Evolutionary conservation across 2,797 vertebrate species (phyloP).

Genomic region (Tangara arthus): DNA sequence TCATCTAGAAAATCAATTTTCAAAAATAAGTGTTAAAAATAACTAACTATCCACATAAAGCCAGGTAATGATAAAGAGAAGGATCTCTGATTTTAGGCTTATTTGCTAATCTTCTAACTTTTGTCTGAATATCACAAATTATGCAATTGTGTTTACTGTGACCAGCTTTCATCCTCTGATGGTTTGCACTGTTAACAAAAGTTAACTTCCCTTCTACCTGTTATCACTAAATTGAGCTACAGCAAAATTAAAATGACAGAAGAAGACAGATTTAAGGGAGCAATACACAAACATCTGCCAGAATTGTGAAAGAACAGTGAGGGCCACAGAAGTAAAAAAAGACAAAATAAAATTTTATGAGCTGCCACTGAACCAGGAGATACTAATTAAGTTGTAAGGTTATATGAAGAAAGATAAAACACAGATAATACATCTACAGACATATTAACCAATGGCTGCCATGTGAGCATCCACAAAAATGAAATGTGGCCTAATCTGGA

Average conservation of each 20-base stretch:
- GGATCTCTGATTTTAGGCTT: not conserved
- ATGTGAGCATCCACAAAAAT: not conserved
- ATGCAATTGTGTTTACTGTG: not conserved
- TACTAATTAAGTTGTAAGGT: not conserved
- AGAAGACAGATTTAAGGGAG: not conserved
- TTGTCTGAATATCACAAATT: not conserved
- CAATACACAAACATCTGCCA: not conserved
- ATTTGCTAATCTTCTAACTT: not conserved
- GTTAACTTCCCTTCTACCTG: not conserved
- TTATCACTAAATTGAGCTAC: not conserved
- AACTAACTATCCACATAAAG: not conserved
- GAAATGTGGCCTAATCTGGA: accelerated
- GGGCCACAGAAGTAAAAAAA: not conserved
- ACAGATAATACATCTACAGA: not conserved
- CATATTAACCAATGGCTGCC: not conserved
- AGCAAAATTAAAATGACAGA: not conserved
- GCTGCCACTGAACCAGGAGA: not conserved
- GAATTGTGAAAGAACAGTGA: not conserved
- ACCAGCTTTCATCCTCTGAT: not conserved
- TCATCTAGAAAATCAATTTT: not conserved
- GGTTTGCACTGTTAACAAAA: not conserved
- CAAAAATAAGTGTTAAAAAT: not conserved
- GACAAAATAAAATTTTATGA: not conserved
- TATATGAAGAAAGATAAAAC: not conserved
- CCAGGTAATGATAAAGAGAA: not conserved